These are phyloP conservation scores for Cristatella mucedo DNA, from an alignment of 2,888 invertebrate species.

Conservation along the genomic window DNA sequence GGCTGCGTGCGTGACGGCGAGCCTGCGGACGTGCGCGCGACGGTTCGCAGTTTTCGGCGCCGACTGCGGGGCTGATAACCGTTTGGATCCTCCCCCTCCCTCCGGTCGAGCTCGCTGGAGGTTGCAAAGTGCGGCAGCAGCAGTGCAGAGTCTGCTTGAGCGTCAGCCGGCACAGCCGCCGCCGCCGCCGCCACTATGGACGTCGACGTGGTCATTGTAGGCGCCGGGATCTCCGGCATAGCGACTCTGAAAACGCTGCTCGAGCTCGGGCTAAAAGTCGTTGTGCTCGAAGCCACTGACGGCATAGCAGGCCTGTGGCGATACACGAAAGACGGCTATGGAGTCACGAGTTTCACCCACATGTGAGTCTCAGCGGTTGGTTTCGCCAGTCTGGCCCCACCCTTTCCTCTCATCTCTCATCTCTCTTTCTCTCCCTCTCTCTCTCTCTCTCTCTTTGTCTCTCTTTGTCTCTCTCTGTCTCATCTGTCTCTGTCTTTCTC, in stretches of 20 bases:
- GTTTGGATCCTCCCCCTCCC: too few species aligned
- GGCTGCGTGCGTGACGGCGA: too few species aligned
- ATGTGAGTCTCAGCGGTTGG: constrained; percentile 21
- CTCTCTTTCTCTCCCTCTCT: background rate
- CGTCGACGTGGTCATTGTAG: constrained; percentile 22
- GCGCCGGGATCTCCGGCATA: constrained; percentile 29
- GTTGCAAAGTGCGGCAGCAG: too few species aligned
- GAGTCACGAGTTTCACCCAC: constrained; percentile 33
- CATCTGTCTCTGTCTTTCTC: background rate
- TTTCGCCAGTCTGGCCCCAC: background rate
- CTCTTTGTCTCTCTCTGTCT: background rate
- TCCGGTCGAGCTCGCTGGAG: too few species aligned
- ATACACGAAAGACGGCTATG: constrained; percentile 28
- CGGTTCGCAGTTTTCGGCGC: too few species aligned
- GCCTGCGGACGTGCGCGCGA: too few species aligned
- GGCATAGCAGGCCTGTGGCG: constrained; percentile 33
- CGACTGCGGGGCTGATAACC: too few species aligned
- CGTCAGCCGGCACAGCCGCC: too few species aligned
- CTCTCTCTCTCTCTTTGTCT: background rate
- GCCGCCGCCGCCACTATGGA: too few species aligned
- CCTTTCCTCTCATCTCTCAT: background rate
- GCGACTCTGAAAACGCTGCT: constrained; percentile 22
- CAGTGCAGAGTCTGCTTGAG: too few species aligned
- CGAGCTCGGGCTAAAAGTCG: constrained; percentile 23
- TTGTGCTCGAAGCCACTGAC: constrained; percentile 24